Conservation (phyloP, 2,113 vertebrate species). For the Ictalurus punctatus region DNA sequence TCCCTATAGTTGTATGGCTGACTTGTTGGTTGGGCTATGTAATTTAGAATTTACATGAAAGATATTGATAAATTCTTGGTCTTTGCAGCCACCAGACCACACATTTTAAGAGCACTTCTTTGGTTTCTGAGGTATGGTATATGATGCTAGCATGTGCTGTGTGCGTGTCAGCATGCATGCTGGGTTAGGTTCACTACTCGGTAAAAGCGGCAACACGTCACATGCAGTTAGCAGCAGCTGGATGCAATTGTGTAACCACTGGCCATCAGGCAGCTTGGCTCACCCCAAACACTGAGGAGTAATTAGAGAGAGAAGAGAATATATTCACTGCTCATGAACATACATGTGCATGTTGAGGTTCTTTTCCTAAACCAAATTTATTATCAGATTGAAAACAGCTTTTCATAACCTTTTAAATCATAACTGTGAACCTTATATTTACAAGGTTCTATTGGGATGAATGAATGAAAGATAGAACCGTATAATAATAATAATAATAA, state of each 20-base stretch:
- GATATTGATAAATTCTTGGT: neutral
- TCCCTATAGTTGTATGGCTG: neutral
- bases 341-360: slow-evolving; percentile 20
- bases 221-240: slow-evolving; percentile 65
- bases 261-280: slow-evolving; percentile 55
- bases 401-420: neutral
- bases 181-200: slow-evolving; percentile 25
- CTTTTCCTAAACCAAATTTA: neutral
- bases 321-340: slow-evolving; percentile 20
- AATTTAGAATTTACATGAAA: slow-evolving; percentile 13
- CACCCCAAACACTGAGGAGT: slow-evolving; percentile 59
- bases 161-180: slow-evolving; percentile 31
- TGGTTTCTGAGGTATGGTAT: slow-evolving; percentile 3
- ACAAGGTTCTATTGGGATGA: neutral
- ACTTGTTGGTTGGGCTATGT: neutral
- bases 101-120: neutral
- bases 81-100: neutral
- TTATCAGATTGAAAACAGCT: neutral
- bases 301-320: slow-evolving; percentile 65
- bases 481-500: neutral
- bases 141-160: slow-evolving; percentile 5
- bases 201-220: slow-evolving; percentile 56
- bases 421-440: neutral
- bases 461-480: neutral
- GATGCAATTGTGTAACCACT: slow-evolving; percentile 67